Base-by-base conservation (phyloP, 2,113 vertebrate genomes). In the Hydrolagus affinis region DNA sequence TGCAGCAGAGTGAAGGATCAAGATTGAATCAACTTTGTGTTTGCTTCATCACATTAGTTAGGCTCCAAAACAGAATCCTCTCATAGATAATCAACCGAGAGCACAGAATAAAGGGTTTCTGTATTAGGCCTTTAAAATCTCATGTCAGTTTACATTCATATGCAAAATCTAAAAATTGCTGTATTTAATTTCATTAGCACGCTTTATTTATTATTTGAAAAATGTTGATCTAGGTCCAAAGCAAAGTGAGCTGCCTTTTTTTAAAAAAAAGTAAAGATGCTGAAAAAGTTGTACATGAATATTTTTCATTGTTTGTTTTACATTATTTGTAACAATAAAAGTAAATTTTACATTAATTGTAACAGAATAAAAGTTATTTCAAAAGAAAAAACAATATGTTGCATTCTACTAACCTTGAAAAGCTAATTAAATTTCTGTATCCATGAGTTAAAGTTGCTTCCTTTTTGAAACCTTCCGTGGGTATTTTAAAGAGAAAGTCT, bases 1-100 rank as follows among this genome's bases (percentile, higher is more conserved):
- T 98, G 97, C 88, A 92, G 92, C 87, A 91, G 95, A 88, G 95
- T 98, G 60, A 92, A 44, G 76, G 95, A 97, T 85, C 88, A 90
- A 14, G 93, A 92, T 25, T 95, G 87, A 87, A n/a, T 4, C 19
- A 0, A 14, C 68, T 17, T 25, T 10, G 6, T 57, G 11, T 77
- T 77, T 75, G 73, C 73, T 32, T 17, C 9, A 44, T 75, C 73
- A 11, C 32, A 17, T 75, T 10, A 11, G 23, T 71, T 56, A 15
- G 1, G 60, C 62, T 32, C 15, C 78, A 68, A 83, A 32, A 21
- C 62, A 60, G 32, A 19, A 15, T 83, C 25, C 62, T 44, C 6
- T 11, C 59, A 8, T 9, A 80, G 1, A 62, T 21, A 28, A 62
- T 66, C 15, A 6, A 28, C 32, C 60, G 4, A 15, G 62, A 0